Evolutionary conservation across 2,113 vertebrate species (phyloP).

Genomic region (Pygoscelis antarcticus): DNA sequence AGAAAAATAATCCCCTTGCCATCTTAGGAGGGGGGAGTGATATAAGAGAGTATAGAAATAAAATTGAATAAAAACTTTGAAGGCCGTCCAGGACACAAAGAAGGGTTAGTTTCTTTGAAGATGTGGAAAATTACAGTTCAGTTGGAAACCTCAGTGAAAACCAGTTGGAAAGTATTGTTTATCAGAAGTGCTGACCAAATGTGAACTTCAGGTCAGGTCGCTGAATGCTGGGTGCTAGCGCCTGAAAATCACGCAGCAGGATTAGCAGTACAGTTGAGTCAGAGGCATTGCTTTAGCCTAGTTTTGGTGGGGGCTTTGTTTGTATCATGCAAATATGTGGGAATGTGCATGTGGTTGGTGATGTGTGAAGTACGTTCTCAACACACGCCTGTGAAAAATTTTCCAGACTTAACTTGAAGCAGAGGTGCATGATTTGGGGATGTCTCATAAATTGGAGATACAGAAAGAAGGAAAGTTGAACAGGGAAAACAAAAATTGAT

Average conservation of each 20-base stretch:
- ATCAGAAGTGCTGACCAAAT: slow-evolving; percentile 6
- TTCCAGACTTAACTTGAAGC: neutral
- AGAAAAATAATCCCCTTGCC: neutral
- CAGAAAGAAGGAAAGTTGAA: neutral
- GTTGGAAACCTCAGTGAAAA: slow-evolving; percentile 31
- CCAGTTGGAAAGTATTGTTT: neutral
- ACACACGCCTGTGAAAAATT: neutral
- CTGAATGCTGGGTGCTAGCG: neutral
- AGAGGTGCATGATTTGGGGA: neutral
- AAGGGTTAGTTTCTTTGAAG: slow-evolving; percentile 35
- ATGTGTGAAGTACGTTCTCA: neutral
- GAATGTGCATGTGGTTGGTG: neutral
- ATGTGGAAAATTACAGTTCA: slow-evolving; percentile 26
- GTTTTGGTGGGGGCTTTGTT: neutral
- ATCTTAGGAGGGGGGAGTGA: neutral
- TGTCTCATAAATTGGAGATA: neutral
- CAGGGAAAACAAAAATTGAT: neutral
- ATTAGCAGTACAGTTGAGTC: neutral
- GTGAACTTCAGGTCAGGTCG: neutral
- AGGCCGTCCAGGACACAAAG: neutral
- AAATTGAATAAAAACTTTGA: slow-evolving; percentile 6
- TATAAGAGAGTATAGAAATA: neutral
- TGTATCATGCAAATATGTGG: neutral
- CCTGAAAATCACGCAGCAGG: neutral
- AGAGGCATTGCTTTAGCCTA: neutral